phyloP scores from a whole-genome alignment of 2,113 vertebrate genomes.

The Clarias batrachus region DNA sequence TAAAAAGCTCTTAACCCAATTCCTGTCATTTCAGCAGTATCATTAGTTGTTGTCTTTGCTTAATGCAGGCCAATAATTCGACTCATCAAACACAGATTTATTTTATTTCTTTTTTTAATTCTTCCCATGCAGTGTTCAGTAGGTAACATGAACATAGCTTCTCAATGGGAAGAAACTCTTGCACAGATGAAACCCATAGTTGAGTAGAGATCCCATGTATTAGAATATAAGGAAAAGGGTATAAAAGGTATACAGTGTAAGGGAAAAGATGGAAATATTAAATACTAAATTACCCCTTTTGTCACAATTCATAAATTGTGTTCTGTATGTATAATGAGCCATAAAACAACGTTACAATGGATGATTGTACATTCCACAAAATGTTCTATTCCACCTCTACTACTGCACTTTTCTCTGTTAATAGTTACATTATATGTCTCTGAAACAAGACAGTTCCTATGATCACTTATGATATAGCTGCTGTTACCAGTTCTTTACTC shows the following conservation, averaged over 20 bases:
- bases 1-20: no score
- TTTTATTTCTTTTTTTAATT: no score
- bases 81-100: no score
- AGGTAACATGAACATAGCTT: background rate
- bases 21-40: no score
- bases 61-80: no score
- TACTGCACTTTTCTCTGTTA: background rate
- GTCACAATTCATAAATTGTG: background rate
- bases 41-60: no score
- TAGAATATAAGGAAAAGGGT: background rate
- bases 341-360: background rate
- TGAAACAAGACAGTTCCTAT: background rate
- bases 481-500: background rate
- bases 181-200: background rate
- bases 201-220: background rate
- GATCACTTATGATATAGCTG: background rate
- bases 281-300: background rate
- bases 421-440: background rate
- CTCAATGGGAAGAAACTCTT: background rate
- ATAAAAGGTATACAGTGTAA: background rate
- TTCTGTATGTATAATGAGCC: background rate
- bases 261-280: background rate
- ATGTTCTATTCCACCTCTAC: background rate
- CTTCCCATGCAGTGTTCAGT: no score
- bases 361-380: background rate